Evolutionary conservation across 2,888 invertebrate species (phyloP).

Genomic region (Formica aserva): DNA sequence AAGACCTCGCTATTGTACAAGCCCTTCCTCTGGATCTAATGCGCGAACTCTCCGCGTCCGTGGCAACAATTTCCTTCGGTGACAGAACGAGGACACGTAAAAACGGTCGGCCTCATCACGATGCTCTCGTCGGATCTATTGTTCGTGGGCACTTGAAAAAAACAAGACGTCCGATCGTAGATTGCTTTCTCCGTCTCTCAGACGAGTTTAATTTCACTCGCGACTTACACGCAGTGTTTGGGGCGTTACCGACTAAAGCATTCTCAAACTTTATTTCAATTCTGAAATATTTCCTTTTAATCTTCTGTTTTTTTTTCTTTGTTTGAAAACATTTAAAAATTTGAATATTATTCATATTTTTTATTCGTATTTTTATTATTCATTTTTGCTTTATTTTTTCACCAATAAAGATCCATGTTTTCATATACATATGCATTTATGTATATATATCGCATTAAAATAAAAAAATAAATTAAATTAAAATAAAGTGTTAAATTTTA

Average conservation of each 20-base stretch:
- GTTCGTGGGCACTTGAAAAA: conserved; percentile 23
- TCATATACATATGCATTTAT: too few species aligned
- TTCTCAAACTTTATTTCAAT: conserved; percentile 15
- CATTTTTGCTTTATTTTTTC: too few species aligned
- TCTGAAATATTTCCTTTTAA: not conserved
- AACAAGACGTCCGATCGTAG: conserved; percentile 19
- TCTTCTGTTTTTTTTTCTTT: not conserved
- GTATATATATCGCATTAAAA: too few species aligned
- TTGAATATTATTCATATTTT: not conserved
- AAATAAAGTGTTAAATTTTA: too few species aligned
- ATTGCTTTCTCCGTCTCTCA: conserved; percentile 32
- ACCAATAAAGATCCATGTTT: too few species aligned
- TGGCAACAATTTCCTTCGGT: conserved; percentile 28
- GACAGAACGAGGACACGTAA: conserved; percentile 48
- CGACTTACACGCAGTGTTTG: conserved; percentile 9
- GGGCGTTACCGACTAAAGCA: conserved; percentile 6
- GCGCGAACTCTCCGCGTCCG: conserved; percentile 1
- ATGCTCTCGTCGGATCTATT: conserved; percentile 22
- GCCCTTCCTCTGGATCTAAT: conserved; percentile 46
- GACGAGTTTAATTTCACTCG: conserved; percentile 43
- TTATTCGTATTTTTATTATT: not conserved
- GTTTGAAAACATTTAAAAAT: not conserved
- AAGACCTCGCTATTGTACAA: conserved; percentile 52
- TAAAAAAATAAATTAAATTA: too few species aligned
- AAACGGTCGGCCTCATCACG: conserved; percentile 24